These are phyloP conservation scores for Lacerta viridis DNA, from an alignment of 2,797 vertebrate genomes.

Conservation along the genomic window DNA sequence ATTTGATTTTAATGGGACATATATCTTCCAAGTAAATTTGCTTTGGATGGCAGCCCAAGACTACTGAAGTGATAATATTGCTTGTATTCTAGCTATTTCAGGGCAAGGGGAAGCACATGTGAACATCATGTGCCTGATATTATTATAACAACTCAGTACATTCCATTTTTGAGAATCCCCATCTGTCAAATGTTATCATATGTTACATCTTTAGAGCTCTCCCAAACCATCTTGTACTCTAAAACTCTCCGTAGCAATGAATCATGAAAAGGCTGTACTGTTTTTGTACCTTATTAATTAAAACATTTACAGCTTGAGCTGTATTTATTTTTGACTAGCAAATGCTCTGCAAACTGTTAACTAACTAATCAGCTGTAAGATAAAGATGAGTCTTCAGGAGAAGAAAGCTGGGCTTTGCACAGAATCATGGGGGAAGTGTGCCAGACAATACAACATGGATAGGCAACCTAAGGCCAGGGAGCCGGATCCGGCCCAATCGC, in stretches of 20 bases:
- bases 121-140: conserved; percentile 52
- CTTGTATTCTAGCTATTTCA: conserved; percentile 55
- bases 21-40: background rate
- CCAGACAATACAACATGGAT: background rate
- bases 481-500: too few species aligned
- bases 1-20: background rate
- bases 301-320: conserved; percentile 45
- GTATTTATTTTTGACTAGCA: conserved; percentile 46
- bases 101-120: conserved; percentile 14
- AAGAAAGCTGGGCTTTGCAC: conserved; percentile 27
- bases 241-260: conserved; percentile 19
- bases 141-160: conserved; percentile 51
- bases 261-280: conserved; percentile 47
- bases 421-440: conserved; percentile 20
- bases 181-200: conserved; percentile 51
- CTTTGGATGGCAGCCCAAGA: conserved; percentile 39
- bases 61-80: conserved; percentile 43
- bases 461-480: too few species aligned
- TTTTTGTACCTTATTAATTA: conserved; percentile 47
- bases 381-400: conserved; percentile 42
- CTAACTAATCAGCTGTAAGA: conserved; percentile 47
- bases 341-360: conserved; percentile 40
- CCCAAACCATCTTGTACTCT: conserved; percentile 54
- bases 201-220: conserved; percentile 40
- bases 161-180: conserved; percentile 38